Conservation (phyloP, 1,140 invertebrate genomes). For the Eueides isabella region DNA sequence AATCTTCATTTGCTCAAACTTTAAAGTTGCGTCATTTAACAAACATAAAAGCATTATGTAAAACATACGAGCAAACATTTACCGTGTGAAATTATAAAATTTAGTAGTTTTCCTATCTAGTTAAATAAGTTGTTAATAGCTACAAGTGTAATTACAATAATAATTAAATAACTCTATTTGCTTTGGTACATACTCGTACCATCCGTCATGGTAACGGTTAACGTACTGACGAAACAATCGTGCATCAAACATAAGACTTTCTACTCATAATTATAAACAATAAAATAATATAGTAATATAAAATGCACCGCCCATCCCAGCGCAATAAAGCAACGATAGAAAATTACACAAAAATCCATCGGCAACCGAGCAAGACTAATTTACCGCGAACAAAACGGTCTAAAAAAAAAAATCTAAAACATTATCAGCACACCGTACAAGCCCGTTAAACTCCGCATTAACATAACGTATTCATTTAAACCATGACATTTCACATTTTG, state of each 20-base stretch:
- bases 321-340: slow-evolving; percentile 58
- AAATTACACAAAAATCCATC: slow-evolving; percentile 71
- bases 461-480: slow-evolving; percentile 80
- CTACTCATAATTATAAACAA: slow-evolving; percentile 69
- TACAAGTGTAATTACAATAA: slow-evolving; percentile 30
- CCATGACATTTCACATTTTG: slow-evolving; percentile 82
- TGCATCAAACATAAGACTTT: slow-evolving; percentile 49
- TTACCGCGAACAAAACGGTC: slow-evolving; percentile 76
- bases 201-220: slow-evolving; percentile 42
- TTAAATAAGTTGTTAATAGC: slow-evolving; percentile 15
- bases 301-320: slow-evolving; percentile 39
- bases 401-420: slow-evolving; percentile 65
- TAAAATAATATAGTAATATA: slow-evolving; percentile 65
- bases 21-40: background rate
- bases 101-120: background rate
- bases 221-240: slow-evolving; percentile 44
- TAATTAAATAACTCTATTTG: slow-evolving; percentile 32
- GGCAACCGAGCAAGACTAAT: slow-evolving; percentile 76
- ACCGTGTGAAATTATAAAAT: background rate
- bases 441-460: slow-evolving; percentile 74
- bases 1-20: too few relatives aligned
- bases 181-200: slow-evolving; percentile 23
- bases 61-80: background rate
- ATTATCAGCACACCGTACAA: slow-evolving; percentile 69
- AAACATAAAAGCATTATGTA: background rate